These are phyloP conservation scores for Hydractinia symbiolongicarpus DNA, from an alignment of 30 jellyfish, hydroid and myxozoan species.

Conservation along the genomic window DNA sequence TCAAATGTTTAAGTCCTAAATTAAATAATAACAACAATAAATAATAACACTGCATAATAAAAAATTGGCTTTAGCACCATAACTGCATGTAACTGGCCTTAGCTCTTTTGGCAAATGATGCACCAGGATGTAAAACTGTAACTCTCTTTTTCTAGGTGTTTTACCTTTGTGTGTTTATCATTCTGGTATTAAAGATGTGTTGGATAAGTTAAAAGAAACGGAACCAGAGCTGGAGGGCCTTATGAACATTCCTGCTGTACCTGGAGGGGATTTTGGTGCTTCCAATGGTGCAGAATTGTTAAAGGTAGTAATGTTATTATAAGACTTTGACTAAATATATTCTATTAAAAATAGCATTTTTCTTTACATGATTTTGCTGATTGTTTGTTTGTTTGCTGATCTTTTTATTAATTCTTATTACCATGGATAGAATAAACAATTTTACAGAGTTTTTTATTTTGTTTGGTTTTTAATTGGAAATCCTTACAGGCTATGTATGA, in stretches of 20 bases:
- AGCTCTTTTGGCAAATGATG: not conserved
- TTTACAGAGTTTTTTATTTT: too few species aligned
- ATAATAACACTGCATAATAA: not conserved
- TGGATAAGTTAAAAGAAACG: slow-evolving; percentile 25
- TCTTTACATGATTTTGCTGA: too few species aligned
- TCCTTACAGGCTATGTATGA: too few species aligned
- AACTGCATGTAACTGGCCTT: not conserved
- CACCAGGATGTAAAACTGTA: not conserved
- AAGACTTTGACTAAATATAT: too few species aligned
- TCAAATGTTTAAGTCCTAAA: too few species aligned
- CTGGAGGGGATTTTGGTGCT: slow-evolving; percentile 31
- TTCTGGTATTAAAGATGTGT: slow-evolving; percentile 31
- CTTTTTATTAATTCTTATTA: too few species aligned
- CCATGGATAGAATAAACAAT: too few species aligned
- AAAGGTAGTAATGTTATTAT: not conserved
- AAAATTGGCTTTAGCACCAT: not conserved
- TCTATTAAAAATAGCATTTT: too few species aligned
- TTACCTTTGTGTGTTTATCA: slow-evolving; percentile 23
- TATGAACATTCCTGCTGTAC: slow-evolving; percentile 1
- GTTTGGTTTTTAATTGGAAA: too few species aligned
- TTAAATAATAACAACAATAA: too few species aligned
- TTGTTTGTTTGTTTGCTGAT: too few species aligned
- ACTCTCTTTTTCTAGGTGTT: slow-evolving; percentile 17
- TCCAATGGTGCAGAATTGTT: slow-evolving; percentile 8
- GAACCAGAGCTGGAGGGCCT: slow-evolving; percentile 17